phyloP scores from a whole-genome alignment of 92 coral and sea anemone genomes.

The Ricordea florida region DNA sequence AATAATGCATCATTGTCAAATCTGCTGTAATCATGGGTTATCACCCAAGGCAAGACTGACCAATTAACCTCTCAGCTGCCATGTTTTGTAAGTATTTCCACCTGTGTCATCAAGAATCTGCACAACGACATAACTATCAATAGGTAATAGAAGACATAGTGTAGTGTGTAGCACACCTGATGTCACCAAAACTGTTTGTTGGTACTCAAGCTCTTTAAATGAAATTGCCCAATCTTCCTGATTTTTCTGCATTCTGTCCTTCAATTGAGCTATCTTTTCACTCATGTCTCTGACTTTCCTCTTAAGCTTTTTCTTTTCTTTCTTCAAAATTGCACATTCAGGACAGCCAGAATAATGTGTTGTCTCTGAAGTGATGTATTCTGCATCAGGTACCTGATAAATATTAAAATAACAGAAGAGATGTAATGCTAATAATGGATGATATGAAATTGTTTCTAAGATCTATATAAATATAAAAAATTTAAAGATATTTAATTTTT shows the following conservation, averaged over 20 bases:
- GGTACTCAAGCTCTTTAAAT: conserved; percentile 4
- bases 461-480: no score
- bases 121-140: neutral
- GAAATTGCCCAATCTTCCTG: conserved; percentile 5
- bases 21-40: neutral
- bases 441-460: neutral
- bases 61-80: conserved; percentile 1
- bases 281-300: conserved; percentile 3
- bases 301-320: conserved; percentile 5
- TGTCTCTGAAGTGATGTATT: neutral
- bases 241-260: neutral
- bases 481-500: no score
- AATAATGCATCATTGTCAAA: neutral
- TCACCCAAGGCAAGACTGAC: conserved; percentile 1
- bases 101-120: neutral
- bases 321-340: neutral
- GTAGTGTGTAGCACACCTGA: conserved; percentile 14
- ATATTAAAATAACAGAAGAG: neutral
- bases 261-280: neutral
- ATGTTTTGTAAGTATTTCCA: neutral
- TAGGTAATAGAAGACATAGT: neutral
- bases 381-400: neutral
- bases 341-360: neutral
- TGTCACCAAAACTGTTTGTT: conserved; percentile 8
- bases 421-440: neutral